Percentiles rank a stretch among this genome's conserved stretches.
phyloP scores from a whole-genome alignment of 2,797 vertebrate species.

The Gymnopithys bicolor region DNA sequence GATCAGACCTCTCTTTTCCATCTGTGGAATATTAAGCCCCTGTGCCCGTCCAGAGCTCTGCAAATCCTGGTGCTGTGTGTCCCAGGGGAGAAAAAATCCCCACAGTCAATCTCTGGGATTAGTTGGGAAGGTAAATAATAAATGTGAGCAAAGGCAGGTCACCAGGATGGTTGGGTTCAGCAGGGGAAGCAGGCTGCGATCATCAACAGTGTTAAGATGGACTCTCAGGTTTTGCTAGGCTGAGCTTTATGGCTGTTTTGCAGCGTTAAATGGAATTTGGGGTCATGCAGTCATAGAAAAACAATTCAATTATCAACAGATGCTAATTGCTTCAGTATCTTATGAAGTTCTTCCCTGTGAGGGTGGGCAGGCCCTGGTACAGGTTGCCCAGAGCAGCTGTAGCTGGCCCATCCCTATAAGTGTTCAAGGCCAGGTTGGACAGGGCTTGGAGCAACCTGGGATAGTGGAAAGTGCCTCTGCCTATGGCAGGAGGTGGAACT shows the following conservation, averaged over 20 bases:
- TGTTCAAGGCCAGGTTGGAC: background rate
- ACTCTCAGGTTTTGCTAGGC: background rate
- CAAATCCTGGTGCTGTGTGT: background rate
- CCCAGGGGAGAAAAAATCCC: background rate
- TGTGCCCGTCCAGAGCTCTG: background rate
- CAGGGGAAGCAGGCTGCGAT: background rate
- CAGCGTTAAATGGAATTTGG: background rate
- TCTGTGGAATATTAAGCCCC: background rate
- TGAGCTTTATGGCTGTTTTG: background rate
- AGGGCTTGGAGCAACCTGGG: background rate
- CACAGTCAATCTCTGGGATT: fast-evolving
- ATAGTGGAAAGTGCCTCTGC: background rate
- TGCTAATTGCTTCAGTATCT: background rate
- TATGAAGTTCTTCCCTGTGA: background rate
- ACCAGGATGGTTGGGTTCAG: background rate
- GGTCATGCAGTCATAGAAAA: background rate
- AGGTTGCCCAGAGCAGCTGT: background rate
- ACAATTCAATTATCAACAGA: background rate
- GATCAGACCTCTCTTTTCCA: background rate
- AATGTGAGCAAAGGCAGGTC: background rate
- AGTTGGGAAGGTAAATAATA: background rate
- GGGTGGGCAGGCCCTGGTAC: background rate
- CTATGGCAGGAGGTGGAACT: background rate
- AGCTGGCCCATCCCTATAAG: background rate
- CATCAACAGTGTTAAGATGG: background rate